These are phyloP conservation scores for Ceriagrion tenellum DNA, from an alignment of 2,888 invertebrate genomes.

Conservation along the genomic window DNA sequence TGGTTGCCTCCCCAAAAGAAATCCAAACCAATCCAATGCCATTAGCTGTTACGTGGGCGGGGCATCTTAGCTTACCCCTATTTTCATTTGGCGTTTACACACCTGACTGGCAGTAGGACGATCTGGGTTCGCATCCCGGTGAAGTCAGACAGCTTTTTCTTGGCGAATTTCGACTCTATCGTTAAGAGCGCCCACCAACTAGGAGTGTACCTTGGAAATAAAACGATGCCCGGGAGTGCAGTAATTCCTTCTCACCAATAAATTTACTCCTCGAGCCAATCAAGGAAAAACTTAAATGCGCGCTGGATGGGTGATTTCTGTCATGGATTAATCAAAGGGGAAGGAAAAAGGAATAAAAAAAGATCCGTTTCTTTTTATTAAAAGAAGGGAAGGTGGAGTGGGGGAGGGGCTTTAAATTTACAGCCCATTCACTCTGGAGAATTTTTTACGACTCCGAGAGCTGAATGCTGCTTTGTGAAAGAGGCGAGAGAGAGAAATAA, in stretches of 20 bases:
- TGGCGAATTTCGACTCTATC: no score
- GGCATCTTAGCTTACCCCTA: no score
- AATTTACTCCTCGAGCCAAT: background rate
- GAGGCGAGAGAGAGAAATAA: background rate
- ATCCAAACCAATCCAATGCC: no score
- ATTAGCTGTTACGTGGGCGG: no score
- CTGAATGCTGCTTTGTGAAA: constrained; percentile 3
- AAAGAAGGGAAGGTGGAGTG: background rate
- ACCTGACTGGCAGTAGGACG: no score
- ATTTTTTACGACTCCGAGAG: constrained; percentile 17
- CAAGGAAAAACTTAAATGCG: background rate
- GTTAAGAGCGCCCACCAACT: no score
- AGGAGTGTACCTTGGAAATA: no score
- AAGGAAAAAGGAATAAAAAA: background rate
- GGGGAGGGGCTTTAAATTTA: background rate
- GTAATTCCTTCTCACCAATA: background rate
- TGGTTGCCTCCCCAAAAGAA: no score
- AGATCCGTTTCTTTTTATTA: background rate
- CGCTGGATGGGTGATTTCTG: background rate
- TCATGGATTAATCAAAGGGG: background rate
- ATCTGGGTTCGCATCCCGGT: no score
- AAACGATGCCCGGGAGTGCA: no score
- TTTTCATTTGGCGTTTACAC: no score
- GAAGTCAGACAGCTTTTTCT: no score
- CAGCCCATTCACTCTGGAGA: background rate